Conservation (phyloP, 2,888 invertebrate genomes). For the Hyalella azteca region DNA sequence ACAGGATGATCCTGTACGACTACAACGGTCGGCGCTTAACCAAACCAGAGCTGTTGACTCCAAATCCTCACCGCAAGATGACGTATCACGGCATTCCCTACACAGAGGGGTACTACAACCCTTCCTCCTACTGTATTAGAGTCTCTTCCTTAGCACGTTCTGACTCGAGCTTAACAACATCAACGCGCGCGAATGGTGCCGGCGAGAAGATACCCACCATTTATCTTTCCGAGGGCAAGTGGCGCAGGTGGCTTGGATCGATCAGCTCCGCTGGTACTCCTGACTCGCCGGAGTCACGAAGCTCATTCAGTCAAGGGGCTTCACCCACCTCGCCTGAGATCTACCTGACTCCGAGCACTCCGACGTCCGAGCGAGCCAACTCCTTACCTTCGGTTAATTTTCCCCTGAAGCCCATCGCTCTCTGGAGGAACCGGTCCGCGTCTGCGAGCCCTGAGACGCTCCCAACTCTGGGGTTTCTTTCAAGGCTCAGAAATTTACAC, state of each 20-base stretch:
- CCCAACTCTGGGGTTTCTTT: not conserved
- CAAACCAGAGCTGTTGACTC: not conserved
- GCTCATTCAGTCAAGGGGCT: not conserved
- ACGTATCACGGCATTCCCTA: not conserved
- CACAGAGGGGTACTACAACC: slow-evolving; percentile 28
- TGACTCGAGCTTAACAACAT: not conserved
- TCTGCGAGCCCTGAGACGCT: not conserved
- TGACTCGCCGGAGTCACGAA: not conserved
- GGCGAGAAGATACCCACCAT: slow-evolving; percentile 1
- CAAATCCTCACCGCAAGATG: not conserved
- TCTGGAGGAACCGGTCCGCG: not conserved
- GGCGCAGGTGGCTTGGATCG: not conserved
- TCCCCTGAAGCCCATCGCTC: not conserved
- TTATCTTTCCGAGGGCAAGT: slow-evolving; percentile 12
- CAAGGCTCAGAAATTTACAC: not conserved
- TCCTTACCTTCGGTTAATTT: not conserved
- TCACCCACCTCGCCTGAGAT: not conserved
- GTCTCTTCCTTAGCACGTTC: not conserved
- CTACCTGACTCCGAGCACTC: not conserved
- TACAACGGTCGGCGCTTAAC: slow-evolving; percentile 11
- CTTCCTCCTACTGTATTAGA: not conserved
- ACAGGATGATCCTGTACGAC: slow-evolving; percentile 37
- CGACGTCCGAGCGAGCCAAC: not conserved
- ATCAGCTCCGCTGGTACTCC: not conserved
- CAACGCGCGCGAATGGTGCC: not conserved